Conservation (phyloP, 2,888 invertebrate genomes). For the Hirtodrosophila cameraria region DNA sequence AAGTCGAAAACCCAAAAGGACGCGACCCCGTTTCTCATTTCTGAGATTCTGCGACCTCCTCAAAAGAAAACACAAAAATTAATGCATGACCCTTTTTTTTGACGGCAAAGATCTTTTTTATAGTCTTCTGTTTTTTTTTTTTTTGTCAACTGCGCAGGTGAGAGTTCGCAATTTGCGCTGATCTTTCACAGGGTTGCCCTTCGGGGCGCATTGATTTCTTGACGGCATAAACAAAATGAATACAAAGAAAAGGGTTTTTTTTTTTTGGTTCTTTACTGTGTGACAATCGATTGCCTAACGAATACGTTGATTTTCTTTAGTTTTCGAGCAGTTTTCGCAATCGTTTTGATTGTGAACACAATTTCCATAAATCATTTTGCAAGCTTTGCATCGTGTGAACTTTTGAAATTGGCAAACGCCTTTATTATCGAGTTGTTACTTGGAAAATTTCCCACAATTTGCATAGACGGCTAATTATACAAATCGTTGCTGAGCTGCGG, state of each 20-base stretch:
- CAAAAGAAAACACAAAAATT: conserved; percentile 65
- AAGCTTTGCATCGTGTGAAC: conserved; percentile 48
- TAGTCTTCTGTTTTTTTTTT: conserved; percentile 13
- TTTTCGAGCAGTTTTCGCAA: conserved; percentile 60
- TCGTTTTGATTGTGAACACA: conserved; percentile 55
- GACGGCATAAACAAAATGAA: conserved; percentile 58
- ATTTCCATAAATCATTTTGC: conserved; percentile 55
- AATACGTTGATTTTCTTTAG: conserved; percentile 58
- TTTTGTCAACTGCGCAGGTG: conserved; percentile 73
- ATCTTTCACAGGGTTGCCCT: conserved; percentile 58
- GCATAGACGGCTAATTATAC: conserved; percentile 76
- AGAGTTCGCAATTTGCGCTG: conserved; percentile 65
- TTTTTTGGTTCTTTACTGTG: conserved; percentile 28
- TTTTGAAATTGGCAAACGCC: conserved; percentile 23
- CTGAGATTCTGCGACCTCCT: conserved; percentile 34
- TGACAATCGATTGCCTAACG: conserved; percentile 68
- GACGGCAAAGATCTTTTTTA: conserved; percentile 28
- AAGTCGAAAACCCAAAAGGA: conserved; percentile 69
- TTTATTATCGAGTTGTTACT: conserved; percentile 5
- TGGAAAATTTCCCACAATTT: conserved; percentile 69
- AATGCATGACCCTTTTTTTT: conserved; percentile 64
- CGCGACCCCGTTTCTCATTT: conserved; percentile 54
- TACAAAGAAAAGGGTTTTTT: conserved; percentile 38
- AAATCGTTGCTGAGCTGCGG: conserved; percentile 74
- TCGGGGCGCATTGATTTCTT: conserved; percentile 64